These are phyloP conservation scores for Oryzias curvinotus DNA, from an alignment of 2,113 vertebrate genomes.

Conservation along the genomic window DNA sequence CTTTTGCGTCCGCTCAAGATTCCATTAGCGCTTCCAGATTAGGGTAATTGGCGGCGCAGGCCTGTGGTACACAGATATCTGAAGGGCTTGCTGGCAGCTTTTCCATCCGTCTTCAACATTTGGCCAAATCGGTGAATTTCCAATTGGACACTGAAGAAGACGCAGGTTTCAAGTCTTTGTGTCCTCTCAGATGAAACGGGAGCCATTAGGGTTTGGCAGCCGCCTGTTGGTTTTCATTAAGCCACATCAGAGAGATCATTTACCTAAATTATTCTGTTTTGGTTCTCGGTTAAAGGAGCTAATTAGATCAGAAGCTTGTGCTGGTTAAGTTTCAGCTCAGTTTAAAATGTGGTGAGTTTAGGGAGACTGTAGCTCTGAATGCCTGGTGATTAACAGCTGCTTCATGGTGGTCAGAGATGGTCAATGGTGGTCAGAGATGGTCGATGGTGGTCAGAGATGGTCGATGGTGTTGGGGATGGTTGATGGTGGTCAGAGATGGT, in stretches of 20 bases:
- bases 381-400: too few relatives aligned
- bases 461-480: too few relatives aligned
- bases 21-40: slow-evolving; percentile 70
- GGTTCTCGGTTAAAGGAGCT: slow-evolving; percentile 40
- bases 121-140: slow-evolving; percentile 70
- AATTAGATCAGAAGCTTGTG: slow-evolving; percentile 29
- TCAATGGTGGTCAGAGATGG: too few relatives aligned
- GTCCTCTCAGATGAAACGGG: slow-evolving; percentile 71
- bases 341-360: not conserved
- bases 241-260: slow-evolving; percentile 72
- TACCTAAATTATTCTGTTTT: slow-evolving; percentile 70
- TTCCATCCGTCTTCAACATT: slow-evolving; percentile 64
- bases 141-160: slow-evolving; percentile 66
- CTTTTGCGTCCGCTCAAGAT: slow-evolving; percentile 74
- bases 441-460: too few relatives aligned
- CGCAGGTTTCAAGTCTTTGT: slow-evolving; percentile 72
- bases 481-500: too few relatives aligned
- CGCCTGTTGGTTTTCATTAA: slow-evolving; percentile 69
- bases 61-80: slow-evolving; percentile 71
- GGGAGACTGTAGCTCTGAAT: too few relatives aligned
- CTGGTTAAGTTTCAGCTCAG: slow-evolving; percentile 14
- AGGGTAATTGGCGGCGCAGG: slow-evolving; percentile 63
- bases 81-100: slow-evolving; percentile 66
- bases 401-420: too few relatives aligned
- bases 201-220: slow-evolving; percentile 66